Conservation (phyloP, 2,113 vertebrate species). For the Notiomystis cincta region DNA sequence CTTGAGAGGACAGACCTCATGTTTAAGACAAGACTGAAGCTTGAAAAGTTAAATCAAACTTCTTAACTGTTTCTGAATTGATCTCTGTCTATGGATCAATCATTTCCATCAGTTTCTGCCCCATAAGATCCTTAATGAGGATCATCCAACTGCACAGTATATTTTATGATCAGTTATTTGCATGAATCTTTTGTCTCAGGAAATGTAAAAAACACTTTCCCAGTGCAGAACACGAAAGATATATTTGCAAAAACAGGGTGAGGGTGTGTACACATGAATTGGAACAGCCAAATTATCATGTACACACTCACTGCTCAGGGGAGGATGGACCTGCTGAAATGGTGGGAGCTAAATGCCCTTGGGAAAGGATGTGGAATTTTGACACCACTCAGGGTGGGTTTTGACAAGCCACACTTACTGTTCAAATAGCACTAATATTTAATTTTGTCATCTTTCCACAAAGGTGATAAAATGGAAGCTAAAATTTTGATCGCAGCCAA, state of each 20-base stretch:
- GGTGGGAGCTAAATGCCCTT: neutral
- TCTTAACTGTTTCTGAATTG: neutral
- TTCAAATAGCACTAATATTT: neutral
- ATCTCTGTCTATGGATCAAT: neutral
- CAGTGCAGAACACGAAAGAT: neutral
- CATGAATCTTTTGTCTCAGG: neutral
- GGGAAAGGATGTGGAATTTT: neutral
- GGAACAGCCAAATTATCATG: neutral
- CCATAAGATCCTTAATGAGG: neutral
- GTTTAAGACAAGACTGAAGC: neutral
- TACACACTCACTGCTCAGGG: neutral
- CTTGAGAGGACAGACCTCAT: neutral
- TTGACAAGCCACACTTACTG: neutral
- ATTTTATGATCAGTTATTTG: neutral
- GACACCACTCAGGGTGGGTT: neutral
- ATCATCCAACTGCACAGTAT: accelerated
- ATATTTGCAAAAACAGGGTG: neutral
- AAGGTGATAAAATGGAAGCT: neutral
- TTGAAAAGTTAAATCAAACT: neutral
- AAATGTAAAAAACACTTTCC: neutral
- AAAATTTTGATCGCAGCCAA: neutral
- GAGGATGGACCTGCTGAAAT: neutral
- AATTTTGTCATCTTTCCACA: neutral
- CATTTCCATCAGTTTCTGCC: neutral
- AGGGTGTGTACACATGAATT: neutral